Evolutionary conservation across 2,797 vertebrate species (phyloP), one percentile per base, ranked within the genome.

Genomic region (Lemur catta): DNA sequence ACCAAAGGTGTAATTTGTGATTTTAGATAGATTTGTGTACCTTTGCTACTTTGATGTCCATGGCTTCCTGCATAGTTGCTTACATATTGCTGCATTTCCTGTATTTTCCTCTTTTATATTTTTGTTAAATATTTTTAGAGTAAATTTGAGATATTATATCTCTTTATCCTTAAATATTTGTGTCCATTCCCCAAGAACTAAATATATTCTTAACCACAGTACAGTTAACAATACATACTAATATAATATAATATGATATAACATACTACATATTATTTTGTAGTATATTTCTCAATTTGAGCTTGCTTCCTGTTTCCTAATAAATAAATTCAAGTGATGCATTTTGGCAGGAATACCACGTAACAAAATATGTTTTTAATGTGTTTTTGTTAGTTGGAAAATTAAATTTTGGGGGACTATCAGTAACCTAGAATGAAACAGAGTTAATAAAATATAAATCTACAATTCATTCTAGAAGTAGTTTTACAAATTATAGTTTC

Each of bases 401-500:
- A 74, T 35, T 59, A 89, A 57, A 88, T 63, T 92, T 88, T 7
- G 26, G 14, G 2, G 5, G 7, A 0, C 22, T 59, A 61, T 63
- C n/a, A 61, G 11, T 22, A 86, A 24, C 30, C 9, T 22, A 52
- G 38, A 88, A 52, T 24, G 0, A 72, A 80, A 14, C 22, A 81
- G 12, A 92, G 26, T 82, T 76, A 84, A 85, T 91, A 86, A 94
- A 92, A 78, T 61, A 4, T n/a, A 91, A 50, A 82, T 22, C 33
- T 84, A 57, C 17, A 88, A 69, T 85, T 85, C 17, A 85, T 63
- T 43, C 38, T 35, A 57, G 15, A 85, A 88, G 79, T 50, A 17
- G 15, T 93, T 94, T 93, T 84, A 88, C 30, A 94, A 79, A 52
- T 97, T 95, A 50, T 52, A 91, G 63, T 89, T 95, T 67, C 2